These are phyloP conservation scores for Dolomedes plantarius DNA, from an alignment of 2,888 invertebrate species.

Conservation along the genomic window DNA sequence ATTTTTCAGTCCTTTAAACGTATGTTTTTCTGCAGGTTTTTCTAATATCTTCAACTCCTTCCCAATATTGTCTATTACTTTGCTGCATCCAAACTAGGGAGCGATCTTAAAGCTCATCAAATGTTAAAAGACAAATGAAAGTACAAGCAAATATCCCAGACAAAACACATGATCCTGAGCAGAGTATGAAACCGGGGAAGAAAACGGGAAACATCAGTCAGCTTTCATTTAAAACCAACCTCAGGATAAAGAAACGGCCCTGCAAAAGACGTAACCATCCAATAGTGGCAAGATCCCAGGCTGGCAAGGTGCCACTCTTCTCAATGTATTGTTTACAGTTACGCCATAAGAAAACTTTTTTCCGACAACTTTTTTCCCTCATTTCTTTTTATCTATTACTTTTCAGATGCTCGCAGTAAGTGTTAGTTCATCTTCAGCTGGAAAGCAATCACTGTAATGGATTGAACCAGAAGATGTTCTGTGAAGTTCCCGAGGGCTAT, in stretches of 20 bases:
- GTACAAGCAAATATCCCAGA: too few relatives aligned
- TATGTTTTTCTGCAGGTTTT: too few relatives aligned
- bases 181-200: too few relatives aligned
- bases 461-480: neutral
- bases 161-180: too few relatives aligned
- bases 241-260: neutral
- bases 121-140: too few relatives aligned
- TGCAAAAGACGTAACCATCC: neutral
- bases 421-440: neutral
- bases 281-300: neutral
- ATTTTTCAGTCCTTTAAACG: too few relatives aligned
- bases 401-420: slow-evolving; percentile 8
- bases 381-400: slow-evolving; percentile 2
- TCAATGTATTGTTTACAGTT: neutral
- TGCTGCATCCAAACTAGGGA: too few relatives aligned
- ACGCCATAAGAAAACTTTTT: neutral
- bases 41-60: too few relatives aligned
- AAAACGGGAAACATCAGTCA: too few relatives aligned
- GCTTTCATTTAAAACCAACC: neutral
- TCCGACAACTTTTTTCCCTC: neutral
- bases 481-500: slow-evolving; percentile 1
- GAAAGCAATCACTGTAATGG: slow-evolving; percentile 1
- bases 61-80: too few relatives aligned
- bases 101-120: too few relatives aligned
- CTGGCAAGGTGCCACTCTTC: neutral